Conservation (phyloP, 2,797 vertebrate genomes). For the Anabas testudineus region DNA sequence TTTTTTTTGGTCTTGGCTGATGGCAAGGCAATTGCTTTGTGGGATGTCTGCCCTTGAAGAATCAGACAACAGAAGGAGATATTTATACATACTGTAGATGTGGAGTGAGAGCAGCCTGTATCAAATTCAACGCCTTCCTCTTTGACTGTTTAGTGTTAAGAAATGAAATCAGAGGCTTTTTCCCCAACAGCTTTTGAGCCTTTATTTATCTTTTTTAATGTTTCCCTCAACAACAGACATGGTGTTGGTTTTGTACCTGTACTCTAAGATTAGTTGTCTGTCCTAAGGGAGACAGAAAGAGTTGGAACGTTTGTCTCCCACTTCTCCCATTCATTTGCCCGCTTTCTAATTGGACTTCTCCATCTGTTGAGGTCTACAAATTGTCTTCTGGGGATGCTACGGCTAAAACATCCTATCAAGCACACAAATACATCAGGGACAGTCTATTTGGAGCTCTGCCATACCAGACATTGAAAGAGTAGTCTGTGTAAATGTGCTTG, state of each 20-base stretch:
- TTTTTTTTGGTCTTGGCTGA: constrained; percentile 73
- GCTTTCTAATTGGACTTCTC: constrained; percentile 81
- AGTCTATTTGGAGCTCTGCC: constrained; percentile 63
- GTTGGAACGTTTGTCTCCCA: constrained; percentile 57
- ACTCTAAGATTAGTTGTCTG: constrained; percentile 53
- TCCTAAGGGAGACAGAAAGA: constrained; percentile 61
- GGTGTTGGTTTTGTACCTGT: constrained; percentile 61
- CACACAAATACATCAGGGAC: constrained; percentile 69
- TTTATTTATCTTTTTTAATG: constrained; percentile 30
- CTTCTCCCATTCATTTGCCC: constrained; percentile 65
- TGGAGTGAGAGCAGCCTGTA: constrained; percentile 53
- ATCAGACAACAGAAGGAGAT: constrained; percentile 77
- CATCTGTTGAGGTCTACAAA: constrained; percentile 80
- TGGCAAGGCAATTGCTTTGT: constrained; percentile 76
- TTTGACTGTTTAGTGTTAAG: constrained; percentile 48
- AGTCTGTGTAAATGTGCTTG: constrained; percentile 28
- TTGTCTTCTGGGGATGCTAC: constrained; percentile 69
- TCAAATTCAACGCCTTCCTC: constrained; percentile 45
- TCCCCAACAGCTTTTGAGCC: not conserved
- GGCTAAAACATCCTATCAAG: constrained; percentile 78
- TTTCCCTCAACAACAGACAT: constrained; percentile 41
- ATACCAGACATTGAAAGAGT: constrained; percentile 42
- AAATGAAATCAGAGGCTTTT: constrained; percentile 51
- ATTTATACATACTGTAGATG: constrained; percentile 74
- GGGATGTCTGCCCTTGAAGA: constrained; percentile 79